Evolutionary conservation across 2,888 invertebrate species (phyloP).

Genomic region (Lobophora halterata): DNA sequence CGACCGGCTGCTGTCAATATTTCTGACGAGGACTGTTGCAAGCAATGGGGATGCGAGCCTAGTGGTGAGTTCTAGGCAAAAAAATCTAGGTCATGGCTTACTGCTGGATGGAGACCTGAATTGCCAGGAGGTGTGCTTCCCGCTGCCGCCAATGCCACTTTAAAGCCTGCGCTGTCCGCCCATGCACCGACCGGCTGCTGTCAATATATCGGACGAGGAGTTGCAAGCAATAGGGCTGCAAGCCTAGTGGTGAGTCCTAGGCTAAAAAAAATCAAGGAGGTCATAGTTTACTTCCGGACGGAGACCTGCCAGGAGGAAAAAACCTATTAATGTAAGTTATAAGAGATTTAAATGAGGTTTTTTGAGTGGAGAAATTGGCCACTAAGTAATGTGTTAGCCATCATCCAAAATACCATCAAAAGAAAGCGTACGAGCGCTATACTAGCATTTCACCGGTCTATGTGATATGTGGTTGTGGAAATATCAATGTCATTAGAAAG

Average conservation of each 20-base stretch:
- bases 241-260: slow-evolving; percentile 56
- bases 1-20: slow-evolving; percentile 82
- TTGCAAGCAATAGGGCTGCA: slow-evolving; percentile 89
- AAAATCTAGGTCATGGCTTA: neutral
- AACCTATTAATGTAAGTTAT: too few relatives aligned
- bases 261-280: too few relatives aligned
- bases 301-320: slow-evolving; percentile 61
- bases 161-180: slow-evolving; percentile 86
- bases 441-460: too few relatives aligned
- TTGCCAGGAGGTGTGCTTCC: slow-evolving; percentile 85
- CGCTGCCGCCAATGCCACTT: slow-evolving; percentile 88
- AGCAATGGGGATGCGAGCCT: slow-evolving; percentile 85
- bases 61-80: slow-evolving; percentile 49
- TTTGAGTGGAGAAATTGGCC: too few relatives aligned
- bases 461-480: too few relatives aligned
- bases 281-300: slow-evolving; percentile 4
- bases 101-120: slow-evolving; percentile 4
- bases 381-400: too few relatives aligned
- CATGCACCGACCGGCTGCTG: slow-evolving; percentile 82
- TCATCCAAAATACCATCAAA: too few relatives aligned
- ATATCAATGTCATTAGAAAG: too few relatives aligned
- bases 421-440: too few relatives aligned
- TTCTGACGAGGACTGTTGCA: slow-evolving; percentile 90
- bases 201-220: slow-evolving; percentile 87
- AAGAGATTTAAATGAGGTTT: too few relatives aligned